Evolutionary conservation across 2,888 invertebrate genomes (phyloP), one percentile per base, ranked within the genome.

Genomic region (Lymantria monacha): DNA sequence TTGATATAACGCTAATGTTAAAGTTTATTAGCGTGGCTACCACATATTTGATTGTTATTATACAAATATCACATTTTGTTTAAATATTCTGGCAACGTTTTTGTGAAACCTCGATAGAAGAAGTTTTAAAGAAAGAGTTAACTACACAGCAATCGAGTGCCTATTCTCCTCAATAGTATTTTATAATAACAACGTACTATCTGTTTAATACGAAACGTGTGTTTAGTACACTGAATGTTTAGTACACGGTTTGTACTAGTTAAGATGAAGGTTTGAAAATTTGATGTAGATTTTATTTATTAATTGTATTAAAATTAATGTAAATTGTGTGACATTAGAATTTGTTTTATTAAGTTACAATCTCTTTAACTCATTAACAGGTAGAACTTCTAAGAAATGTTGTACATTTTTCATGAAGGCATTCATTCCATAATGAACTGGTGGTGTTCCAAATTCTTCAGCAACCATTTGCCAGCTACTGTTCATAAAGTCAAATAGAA

Each of bases 11-110:
- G 0, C 59, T 88, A 5, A 78, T 86, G 66, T 65, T 87, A 9
- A 86, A 85, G 47, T 87, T 85, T 52, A 75, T 86, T 38, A 85
- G 83, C 57, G 78, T 86, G 3, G 79, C 83, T 12, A 83, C 86
- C 0, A 85, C 87, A 0, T 87, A 85, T 59, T 73, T 87, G 45
- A 85, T 88, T 65, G 75, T 87, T 15, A 78, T 85, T 31, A 76
- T 87, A 57, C 88, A 88, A 68, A 66, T 84, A 40, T 78, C 78
- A 44, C 81, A 83, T 61, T 79, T 84, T 52, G 42, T 73, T 30
- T 80, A 70, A 76, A 7, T 12, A 8, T 31, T 2, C 9, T 5
- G 14, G 11, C n/a, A 7, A 36, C 9, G 7, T 9, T 5, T 33
- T 33, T 33, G 33, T 33, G 9, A 33, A 8, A 33, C 7, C 36